A percentile compares a stretch with the other conserved stretches of the same genome.
phyloP scores from a whole-genome alignment of 2,888 invertebrate species.

The Slavum lentiscoides region DNA sequence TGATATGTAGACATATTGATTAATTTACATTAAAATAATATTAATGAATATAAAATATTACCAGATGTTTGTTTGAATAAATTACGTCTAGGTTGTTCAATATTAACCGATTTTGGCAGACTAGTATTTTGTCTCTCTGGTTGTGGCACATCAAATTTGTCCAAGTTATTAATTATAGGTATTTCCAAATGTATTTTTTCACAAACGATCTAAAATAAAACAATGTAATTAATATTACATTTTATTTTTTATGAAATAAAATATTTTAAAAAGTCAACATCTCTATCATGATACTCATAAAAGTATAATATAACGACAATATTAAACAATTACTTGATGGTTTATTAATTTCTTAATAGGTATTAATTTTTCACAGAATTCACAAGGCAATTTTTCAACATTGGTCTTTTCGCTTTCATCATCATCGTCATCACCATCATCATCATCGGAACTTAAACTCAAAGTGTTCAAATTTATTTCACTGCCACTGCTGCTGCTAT shows the following conservation, averaged over 20 bases:
- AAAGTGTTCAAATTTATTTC: conserved; percentile 39
- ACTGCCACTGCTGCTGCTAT: conserved; percentile 39
- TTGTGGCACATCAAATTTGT: not conserved
- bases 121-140: not conserved
- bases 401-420: conserved; percentile 34
- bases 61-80: conserved; percentile 6
- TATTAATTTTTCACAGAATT: conserved; percentile 56
- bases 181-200: conserved; percentile 31
- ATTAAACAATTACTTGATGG: conserved; percentile 37
- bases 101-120: not conserved
- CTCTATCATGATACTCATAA: not conserved
- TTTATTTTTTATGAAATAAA: not conserved
- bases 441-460: conserved; percentile 41
- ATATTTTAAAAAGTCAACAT: not conserved
- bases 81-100: conserved; percentile 5
- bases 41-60: conserved; percentile 19
- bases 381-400: conserved; percentile 55
- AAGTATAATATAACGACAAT: not conserved
- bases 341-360: conserved; percentile 49
- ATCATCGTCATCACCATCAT: conserved; percentile 37
- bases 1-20: not conserved
- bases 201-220: conserved; percentile 29
- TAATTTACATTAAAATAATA: not conserved
- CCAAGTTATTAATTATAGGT: conserved; percentile 27
- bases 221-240: not conserved